Conservation (phyloP, 2,797 vertebrate species). For the Lepus townsendii region DNA sequence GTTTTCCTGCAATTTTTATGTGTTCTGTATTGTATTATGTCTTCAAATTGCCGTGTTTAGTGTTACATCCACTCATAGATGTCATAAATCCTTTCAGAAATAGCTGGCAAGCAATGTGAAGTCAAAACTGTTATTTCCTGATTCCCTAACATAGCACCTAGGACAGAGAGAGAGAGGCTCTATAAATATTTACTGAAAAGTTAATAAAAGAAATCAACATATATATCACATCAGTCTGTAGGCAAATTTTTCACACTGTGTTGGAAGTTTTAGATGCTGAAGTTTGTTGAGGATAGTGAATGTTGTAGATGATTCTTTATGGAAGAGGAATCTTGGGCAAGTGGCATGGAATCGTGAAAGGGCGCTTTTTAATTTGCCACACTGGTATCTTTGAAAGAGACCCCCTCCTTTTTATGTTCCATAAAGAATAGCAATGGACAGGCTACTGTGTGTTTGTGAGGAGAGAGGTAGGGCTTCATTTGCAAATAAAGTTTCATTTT, state of each 20-base stretch:
- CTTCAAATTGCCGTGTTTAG: background rate
- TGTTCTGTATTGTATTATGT: background rate
- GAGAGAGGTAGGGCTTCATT: background rate
- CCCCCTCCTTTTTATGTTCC: background rate
- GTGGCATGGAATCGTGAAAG: background rate
- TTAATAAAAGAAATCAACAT: constrained; percentile 16
- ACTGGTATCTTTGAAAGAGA: background rate
- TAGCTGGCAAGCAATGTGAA: constrained; percentile 8
- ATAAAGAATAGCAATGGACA: background rate
- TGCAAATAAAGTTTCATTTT: background rate
- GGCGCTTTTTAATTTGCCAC: background rate
- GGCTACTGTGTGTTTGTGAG: background rate
- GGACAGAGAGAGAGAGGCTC: constrained; percentile 12
- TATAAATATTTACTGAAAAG: constrained; percentile 13
- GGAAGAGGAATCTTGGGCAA: background rate
- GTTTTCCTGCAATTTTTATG: background rate
- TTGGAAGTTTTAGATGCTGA: background rate
- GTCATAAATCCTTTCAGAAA: constrained; percentile 24
- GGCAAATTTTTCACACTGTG: background rate
- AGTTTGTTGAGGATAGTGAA: background rate
- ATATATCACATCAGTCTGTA: background rate
- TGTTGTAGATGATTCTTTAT: background rate
- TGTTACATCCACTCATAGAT: background rate
- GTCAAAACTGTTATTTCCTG: background rate
- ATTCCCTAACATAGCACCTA: background rate